These are phyloP conservation scores for Laterallus jamaicensis DNA, from an alignment of 2,113 vertebrate species.

Conservation along the genomic window DNA sequence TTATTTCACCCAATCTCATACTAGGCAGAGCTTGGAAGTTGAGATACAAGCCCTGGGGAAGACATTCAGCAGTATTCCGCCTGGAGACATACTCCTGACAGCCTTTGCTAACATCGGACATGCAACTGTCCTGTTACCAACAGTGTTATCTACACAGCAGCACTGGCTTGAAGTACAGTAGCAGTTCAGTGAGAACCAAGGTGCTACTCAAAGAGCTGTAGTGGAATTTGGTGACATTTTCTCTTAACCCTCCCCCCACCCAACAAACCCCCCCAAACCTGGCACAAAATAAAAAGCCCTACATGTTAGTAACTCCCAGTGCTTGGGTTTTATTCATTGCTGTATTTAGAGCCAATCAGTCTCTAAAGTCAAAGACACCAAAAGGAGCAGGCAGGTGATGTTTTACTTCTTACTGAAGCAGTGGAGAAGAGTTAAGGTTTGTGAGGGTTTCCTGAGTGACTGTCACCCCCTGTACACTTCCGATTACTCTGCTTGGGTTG, in stretches of 20 bases:
- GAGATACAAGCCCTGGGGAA: neutral
- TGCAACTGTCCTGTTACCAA: neutral
- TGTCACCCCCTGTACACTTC: fast-evolving
- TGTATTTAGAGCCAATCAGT: neutral
- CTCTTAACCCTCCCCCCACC: too few relatives aligned
- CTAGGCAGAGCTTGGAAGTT: neutral
- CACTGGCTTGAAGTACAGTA: neutral
- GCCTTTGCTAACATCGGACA: neutral
- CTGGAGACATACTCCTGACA: neutral
- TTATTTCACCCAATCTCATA: neutral
- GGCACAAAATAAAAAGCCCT: neutral
- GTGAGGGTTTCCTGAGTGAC: neutral
- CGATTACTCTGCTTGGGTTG: neutral
- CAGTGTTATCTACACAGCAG: fast-evolving
- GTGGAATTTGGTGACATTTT: neutral
- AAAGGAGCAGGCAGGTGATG: neutral
- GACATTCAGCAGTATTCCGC: neutral
- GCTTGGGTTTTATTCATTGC: neutral
- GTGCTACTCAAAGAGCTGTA: neutral
- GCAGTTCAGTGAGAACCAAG: neutral
- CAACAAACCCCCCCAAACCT: too few relatives aligned
- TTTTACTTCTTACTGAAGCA: neutral
- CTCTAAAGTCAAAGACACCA: neutral
- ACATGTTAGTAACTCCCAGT: neutral
- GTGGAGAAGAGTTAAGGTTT: neutral